A percentile compares a stretch with the other conserved stretches of the same genome.
Conservation (phyloP, 2,888 invertebrate genomes). For the Dynastes tityus region DNA sequence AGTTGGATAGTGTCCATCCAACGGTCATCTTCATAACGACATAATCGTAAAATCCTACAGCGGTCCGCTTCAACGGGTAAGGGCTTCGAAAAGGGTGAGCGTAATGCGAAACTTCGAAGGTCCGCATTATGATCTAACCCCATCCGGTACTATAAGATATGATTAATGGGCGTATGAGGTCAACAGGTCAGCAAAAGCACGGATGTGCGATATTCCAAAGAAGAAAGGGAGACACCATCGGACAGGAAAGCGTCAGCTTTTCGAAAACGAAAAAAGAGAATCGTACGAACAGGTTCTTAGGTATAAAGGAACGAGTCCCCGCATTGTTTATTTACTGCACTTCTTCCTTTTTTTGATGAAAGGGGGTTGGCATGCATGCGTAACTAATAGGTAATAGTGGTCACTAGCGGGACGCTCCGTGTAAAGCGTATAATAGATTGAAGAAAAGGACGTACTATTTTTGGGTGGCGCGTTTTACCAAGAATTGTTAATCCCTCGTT, state of each 20-base stretch:
- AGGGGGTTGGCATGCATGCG: conserved; percentile 63
- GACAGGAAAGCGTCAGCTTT: conserved; percentile 45
- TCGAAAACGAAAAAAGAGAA: conserved; percentile 17
- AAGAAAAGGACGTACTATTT: conserved; percentile 3
- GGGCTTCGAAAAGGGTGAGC: conserved; percentile 4
- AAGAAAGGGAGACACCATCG: conserved; percentile 31
- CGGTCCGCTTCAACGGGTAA: not conserved
- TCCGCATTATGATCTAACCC: conserved; percentile 64
- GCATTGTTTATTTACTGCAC: conserved; percentile 44
- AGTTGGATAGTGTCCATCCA: conserved; percentile 58
- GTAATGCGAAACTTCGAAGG: conserved; percentile 47
- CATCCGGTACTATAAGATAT: conserved; percentile 67
- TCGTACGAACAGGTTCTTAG: conserved; percentile 43
- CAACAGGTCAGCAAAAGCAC: conserved; percentile 64
- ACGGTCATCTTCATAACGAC: conserved; percentile 71
- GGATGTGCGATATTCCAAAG: conserved; percentile 36
- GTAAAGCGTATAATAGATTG: conserved; percentile 1
- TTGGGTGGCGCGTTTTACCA: conserved; percentile 26
- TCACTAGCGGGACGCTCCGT: conserved; percentile 27
- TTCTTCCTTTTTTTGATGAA: conserved; percentile 46
- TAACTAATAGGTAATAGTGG: conserved; percentile 61
- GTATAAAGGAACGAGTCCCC: conserved; percentile 44
- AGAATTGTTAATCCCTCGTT: conserved; percentile 37
- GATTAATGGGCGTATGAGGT: conserved; percentile 71
- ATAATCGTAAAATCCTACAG: conserved; percentile 65